phyloP scores from a whole-genome alignment of 2,797 vertebrate genomes.

The Lithobates pipiens region DNA sequence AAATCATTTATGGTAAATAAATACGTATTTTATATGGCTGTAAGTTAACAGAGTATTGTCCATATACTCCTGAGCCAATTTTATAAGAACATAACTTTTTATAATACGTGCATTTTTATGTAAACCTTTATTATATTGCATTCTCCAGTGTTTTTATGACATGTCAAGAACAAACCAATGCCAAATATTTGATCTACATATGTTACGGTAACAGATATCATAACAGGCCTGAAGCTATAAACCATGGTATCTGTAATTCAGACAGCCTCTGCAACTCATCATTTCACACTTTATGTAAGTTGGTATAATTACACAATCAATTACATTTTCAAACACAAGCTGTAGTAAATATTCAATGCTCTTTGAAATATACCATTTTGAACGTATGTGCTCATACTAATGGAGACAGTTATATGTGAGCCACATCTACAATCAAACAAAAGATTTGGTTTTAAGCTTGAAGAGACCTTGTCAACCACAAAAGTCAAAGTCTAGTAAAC shows the following conservation, averaged over 20 bases:
- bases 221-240: constrained; percentile 21
- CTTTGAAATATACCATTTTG: too few species aligned
- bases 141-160: constrained; percentile 5
- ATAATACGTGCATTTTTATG: not conserved
- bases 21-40: too few species aligned
- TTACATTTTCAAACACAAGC: constrained; percentile 18
- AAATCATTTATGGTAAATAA: too few species aligned
- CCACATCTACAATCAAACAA: too few species aligned
- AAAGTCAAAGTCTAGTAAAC: too few species aligned
- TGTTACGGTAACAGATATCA: not conserved
- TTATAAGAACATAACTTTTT: not conserved
- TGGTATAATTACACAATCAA: constrained; percentile 7
- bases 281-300: constrained; percentile 34
- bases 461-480: too few species aligned
- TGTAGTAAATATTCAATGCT: too few species aligned
- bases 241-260: constrained; percentile 14
- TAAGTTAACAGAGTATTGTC: too few species aligned
- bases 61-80: not conserved
- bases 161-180: constrained; percentile 7
- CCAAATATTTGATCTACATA: constrained; percentile 17
- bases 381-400: too few species aligned
- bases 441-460: too few species aligned
- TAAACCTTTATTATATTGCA: constrained; percentile 18
- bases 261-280: constrained; percentile 49
- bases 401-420: too few species aligned